Percentiles rank a stretch among this genome's conserved stretches.
Conservation (phyloP, 2,113 vertebrate species). For the Neodon shergylaensis region DNA sequence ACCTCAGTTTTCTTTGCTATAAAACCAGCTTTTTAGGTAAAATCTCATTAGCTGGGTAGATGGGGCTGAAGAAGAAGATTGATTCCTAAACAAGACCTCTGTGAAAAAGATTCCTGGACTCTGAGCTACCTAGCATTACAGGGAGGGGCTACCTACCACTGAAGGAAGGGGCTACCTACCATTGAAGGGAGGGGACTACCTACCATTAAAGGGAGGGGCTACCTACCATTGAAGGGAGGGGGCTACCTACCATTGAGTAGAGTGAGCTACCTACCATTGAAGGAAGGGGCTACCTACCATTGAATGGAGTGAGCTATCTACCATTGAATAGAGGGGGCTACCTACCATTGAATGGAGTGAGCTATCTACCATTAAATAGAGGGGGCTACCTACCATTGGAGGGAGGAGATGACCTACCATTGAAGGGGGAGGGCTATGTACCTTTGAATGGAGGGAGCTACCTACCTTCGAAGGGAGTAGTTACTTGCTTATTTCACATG, state of each 20-base stretch:
- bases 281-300: neutral
- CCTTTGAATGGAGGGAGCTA: neutral
- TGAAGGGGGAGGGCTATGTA: neutral
- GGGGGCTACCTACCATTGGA: neutral
- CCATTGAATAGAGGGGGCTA: neutral
- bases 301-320: neutral
- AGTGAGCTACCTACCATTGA: neutral
- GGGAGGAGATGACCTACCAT: neutral
- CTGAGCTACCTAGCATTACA: neutral
- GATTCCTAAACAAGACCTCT: neutral
- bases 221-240: neutral
- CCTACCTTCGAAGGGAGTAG: neutral
- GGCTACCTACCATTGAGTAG: neutral
- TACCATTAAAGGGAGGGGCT: neutral
- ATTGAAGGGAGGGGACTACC: neutral
- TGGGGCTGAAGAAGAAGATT: neutral
- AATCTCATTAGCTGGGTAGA: slow-evolving; percentile 15
- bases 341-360: neutral
- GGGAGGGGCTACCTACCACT: neutral
- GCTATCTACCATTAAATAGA: neutral
- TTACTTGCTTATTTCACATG: neutral
- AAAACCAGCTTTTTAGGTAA: neutral
- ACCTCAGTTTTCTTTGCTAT: neutral
- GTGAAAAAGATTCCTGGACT: slow-evolving; percentile 29
- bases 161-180: too few species aligned